A percentile compares a stretch with the other conserved stretches of the same genome.
Evolutionary conservation across 2,113 vertebrate genomes (phyloP).

Genomic region (Hylia prasina): DNA sequence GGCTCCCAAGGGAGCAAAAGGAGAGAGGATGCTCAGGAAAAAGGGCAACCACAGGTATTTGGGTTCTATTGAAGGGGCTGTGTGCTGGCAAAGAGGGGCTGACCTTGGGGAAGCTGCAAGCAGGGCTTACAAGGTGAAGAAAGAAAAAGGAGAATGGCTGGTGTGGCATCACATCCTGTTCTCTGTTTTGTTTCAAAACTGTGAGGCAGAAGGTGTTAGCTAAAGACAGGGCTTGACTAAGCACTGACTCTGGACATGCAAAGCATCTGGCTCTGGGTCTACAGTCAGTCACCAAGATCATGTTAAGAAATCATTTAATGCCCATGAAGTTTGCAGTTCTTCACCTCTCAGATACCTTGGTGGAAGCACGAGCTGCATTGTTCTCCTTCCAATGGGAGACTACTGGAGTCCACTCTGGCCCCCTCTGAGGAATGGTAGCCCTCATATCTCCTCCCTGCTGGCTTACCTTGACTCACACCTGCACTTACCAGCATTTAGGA

Average conservation of each 20-base stretch:
- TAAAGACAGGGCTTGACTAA: accelerated
- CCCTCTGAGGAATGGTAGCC: neutral
- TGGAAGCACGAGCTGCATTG: accelerated
- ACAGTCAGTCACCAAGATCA: accelerated
- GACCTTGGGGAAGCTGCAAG: neutral
- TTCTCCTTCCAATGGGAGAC: neutral
- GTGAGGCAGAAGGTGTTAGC: neutral
- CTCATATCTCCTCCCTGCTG: neutral
- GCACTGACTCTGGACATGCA: accelerated
- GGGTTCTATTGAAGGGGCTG: neutral
- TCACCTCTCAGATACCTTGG: neutral
- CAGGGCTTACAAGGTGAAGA: neutral
- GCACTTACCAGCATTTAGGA: neutral
- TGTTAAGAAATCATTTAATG: neutral
- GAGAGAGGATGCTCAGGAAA: neutral
- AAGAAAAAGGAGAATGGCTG: neutral
- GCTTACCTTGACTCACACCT: neutral
- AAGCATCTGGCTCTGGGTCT: neutral
- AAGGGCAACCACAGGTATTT: neutral
- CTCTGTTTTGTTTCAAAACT: neutral
- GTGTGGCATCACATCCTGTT: accelerated
- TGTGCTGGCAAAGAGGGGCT: neutral
- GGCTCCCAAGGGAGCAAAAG: neutral
- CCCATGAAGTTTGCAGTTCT: neutral
- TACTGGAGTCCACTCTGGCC: accelerated